Percentiles rank a stretch among this genome's conserved stretches.
Conservation (phyloP, 2,113 vertebrate genomes). For the Notothenia coriiceps region DNA sequence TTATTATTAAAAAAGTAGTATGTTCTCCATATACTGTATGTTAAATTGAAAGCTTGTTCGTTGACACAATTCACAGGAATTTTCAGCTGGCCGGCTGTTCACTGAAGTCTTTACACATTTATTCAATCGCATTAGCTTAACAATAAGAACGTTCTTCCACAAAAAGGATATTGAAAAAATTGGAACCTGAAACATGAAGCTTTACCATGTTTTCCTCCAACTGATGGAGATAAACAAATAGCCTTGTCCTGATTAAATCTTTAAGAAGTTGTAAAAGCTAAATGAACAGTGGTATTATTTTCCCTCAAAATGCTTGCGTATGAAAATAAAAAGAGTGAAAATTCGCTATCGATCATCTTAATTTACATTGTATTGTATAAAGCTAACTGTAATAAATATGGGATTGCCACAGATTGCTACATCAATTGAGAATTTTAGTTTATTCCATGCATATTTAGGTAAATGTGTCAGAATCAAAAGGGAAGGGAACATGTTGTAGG, state of each 20-base stretch:
- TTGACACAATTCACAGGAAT: constrained; percentile 2
- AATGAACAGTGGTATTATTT: constrained; percentile 16
- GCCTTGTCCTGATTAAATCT: neutral
- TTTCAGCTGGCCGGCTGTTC: neutral
- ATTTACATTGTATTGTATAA: neutral
- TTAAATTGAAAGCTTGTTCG: neutral
- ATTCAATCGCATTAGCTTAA: neutral
- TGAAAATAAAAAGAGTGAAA: constrained; percentile 46
- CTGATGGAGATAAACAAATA: neutral
- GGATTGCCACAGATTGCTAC: constrained; percentile 71
- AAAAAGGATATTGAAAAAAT: neutral
- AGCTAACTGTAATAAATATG: constrained; percentile 56
- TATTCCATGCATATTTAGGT: constrained; percentile 22
- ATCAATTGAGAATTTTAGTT: constrained; percentile 58
- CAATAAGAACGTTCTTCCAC: too few relatives aligned
- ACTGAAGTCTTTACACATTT: neutral
- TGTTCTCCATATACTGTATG: neutral
- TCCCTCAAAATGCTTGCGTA: neutral
- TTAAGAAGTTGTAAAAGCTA: constrained; percentile 1
- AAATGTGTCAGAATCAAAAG: constrained; percentile 35
- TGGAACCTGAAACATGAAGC: constrained; percentile 28
- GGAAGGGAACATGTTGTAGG: neutral
- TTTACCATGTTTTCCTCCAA: neutral
- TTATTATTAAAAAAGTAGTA: neutral
- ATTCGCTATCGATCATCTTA: constrained; percentile 25